Percentiles rank a stretch among this genome's conserved stretches.
Conservation (phyloP, 2,797 vertebrate species). For the Tarsius wallacei region DNA sequence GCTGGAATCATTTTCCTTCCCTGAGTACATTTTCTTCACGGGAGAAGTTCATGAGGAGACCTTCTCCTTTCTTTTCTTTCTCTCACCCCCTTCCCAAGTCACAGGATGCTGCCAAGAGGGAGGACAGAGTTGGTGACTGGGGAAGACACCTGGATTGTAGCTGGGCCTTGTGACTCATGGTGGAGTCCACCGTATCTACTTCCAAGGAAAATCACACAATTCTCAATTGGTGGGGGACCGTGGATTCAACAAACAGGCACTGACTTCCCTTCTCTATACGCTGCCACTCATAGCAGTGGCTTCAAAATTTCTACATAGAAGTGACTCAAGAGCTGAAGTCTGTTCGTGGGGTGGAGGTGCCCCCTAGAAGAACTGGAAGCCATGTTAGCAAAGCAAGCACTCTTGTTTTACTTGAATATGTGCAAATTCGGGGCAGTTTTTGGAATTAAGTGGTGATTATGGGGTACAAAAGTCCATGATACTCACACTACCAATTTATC, state of each 20-base stretch:
- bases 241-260: not conserved
- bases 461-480: not conserved
- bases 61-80: not conserved
- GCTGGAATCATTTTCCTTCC: not conserved
- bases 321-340: not conserved
- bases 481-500: not conserved
- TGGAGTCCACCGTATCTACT: no score
- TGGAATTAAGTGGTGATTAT: not conserved
- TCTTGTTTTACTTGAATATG: not conserved
- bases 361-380: not conserved
- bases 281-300: not conserved
- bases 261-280: not conserved
- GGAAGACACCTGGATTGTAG: not conserved
- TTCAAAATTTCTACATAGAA: not conserved
- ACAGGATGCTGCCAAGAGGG: not conserved
- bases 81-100: not conserved
- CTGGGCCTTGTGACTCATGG: not conserved
- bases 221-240: not conserved
- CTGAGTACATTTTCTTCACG: fast-evolving
- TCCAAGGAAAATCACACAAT: not conserved
- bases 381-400: not conserved
- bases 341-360: not conserved
- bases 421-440: not conserved
- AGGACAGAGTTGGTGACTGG: not conserved
- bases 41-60: not conserved